A percentile compares a stretch with the other conserved stretches of the same genome.
These are phyloP conservation scores for Uria aalge DNA, from an alignment of 2,113 vertebrate species.

Conservation along the genomic window DNA sequence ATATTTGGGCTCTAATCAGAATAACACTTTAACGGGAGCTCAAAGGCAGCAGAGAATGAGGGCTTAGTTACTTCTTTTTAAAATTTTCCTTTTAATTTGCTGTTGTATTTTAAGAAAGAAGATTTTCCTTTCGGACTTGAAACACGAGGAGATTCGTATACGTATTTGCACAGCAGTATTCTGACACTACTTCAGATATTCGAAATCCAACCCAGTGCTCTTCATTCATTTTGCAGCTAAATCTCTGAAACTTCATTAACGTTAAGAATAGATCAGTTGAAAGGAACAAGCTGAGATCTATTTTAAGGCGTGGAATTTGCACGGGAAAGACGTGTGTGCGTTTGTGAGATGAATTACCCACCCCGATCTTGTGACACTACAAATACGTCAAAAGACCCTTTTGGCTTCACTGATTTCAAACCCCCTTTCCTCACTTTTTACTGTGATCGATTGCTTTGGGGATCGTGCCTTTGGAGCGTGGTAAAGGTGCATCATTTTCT, in stretches of 20 bases:
- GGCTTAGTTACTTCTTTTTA: background rate
- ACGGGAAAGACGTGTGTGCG: background rate
- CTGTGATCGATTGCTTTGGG: slow-evolving; percentile 1
- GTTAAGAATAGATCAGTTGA: slow-evolving; percentile 60
- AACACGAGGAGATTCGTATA: background rate
- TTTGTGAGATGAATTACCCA: background rate
- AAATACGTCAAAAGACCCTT: slow-evolving; percentile 37
- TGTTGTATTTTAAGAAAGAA: background rate
- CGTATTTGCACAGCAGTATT: background rate
- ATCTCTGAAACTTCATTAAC: slow-evolving; percentile 54
- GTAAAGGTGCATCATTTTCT: background rate
- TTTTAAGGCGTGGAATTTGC: slow-evolving; percentile 48
- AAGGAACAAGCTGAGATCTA: background rate
- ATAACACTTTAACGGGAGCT: background rate
- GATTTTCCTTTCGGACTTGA: background rate
- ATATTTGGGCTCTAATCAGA: background rate
- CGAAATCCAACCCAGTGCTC: background rate
- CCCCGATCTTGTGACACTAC: slow-evolving; percentile 27
- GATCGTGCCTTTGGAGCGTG: background rate
- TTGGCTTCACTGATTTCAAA: background rate
- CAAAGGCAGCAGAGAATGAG: background rate
- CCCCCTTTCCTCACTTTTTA: background rate
- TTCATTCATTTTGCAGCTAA: background rate
- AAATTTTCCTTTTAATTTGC: background rate
- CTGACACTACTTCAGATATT: background rate